Conservation (phyloP, 2,113 vertebrate genomes). For the Danio rerio region GRCz12tu NC_133179.1:7378501-7379000, state of each 20-base stretch:
- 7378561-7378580: background rate
- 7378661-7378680: too few species aligned
- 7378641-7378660: background rate
- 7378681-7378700: background rate
- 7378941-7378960: conserved; percentile 25
- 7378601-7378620: too few species aligned
- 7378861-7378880: background rate
- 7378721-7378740: background rate
- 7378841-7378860: conserved; percentile 42
- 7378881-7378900: conserved; percentile 15
- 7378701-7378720: background rate
- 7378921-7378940: conserved; percentile 18
- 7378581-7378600: background rate
- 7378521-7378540: background rate
- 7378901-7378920: conserved; percentile 16
- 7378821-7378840: conserved; percentile 43
- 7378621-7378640: too few species aligned
- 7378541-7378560: background rate
- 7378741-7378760: background rate
- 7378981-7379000: conserved; percentile 32
- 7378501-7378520: background rate
- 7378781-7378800: background rate
- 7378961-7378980: conserved; percentile 37
- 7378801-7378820: conserved; percentile 43
- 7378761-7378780: conserved; percentile 23